Evolutionary conservation across 2,113 vertebrate genomes (phyloP).

Genomic region (Gasterosteus nipponicus): DNA sequence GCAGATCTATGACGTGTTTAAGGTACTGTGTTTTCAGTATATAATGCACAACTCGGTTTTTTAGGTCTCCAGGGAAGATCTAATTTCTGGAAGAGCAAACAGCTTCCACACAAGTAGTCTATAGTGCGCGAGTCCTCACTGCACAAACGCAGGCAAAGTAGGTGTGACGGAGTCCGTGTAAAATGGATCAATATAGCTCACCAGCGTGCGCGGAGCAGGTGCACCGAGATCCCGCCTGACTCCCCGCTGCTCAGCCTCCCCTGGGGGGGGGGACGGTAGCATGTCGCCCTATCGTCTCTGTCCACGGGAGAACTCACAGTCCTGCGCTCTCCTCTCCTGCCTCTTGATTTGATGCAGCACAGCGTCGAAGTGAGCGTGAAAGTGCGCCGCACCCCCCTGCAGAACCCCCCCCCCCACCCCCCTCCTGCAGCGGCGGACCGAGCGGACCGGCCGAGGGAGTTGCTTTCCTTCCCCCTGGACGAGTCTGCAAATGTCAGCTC

Average conservation of each 20-base stretch:
- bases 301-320: conserved; percentile 62
- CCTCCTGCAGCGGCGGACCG: conserved; percentile 43
- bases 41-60: conserved; percentile 23
- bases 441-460: conserved; percentile 67
- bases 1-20: neutral
- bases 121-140: neutral
- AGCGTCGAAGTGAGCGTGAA: conserved; percentile 28
- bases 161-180: neutral
- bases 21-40: conserved; percentile 6
- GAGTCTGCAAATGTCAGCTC: conserved; percentile 76
- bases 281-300: conserved; percentile 64
- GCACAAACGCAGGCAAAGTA: conserved; percentile 25
- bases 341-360: conserved; percentile 64
- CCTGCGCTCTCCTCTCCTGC: conserved; percentile 48
- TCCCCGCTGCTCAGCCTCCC: conserved; percentile 58
- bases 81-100: neutral
- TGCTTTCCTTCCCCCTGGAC: conserved; percentile 51
- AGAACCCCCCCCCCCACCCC: conserved; percentile 29
- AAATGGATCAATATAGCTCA: conserved; percentile 57
- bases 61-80: conserved; percentile 7
- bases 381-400: conserved; percentile 30
- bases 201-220: conserved; percentile 75
- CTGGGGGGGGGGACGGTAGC: conserved; percentile 56
- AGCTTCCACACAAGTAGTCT: conserved; percentile 39
- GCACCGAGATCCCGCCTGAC: conserved; percentile 67